These are phyloP conservation scores for Stenoptilia bipunctidactyla DNA, from an alignment of 2,888 invertebrate genomes.

Conservation along the genomic window DNA sequence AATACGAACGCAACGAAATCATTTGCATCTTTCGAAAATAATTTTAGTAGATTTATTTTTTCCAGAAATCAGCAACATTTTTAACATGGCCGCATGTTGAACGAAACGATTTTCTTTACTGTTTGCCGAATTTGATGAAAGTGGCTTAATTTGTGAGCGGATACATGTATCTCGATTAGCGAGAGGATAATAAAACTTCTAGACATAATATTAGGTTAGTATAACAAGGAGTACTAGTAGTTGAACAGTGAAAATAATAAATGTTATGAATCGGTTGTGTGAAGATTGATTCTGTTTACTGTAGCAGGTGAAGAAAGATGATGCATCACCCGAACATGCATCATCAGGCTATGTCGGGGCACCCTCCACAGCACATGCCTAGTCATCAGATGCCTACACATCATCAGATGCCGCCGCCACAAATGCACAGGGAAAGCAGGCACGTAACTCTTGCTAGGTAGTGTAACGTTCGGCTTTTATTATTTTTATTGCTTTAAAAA, in stretches of 20 bases:
- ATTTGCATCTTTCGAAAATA: too few relatives aligned
- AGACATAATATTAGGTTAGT: slow-evolving; percentile 21
- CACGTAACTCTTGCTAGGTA: slow-evolving; percentile 66
- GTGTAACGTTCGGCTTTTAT: slow-evolving; percentile 44
- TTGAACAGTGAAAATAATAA: slow-evolving; percentile 18
- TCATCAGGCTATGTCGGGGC: slow-evolving; percentile 67
- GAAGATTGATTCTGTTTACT: slow-evolving; percentile 44
- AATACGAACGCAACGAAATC: too few relatives aligned
- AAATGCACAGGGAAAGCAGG: slow-evolving; percentile 75
- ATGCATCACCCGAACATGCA: slow-evolving; percentile 72
- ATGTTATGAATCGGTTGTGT: slow-evolving; percentile 23
- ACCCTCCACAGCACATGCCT: slow-evolving; percentile 60
- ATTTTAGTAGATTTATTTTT: slow-evolving; percentile 1
- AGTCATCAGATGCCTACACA: slow-evolving; percentile 64
- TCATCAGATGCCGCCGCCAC: slow-evolving; percentile 76
- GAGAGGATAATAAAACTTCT: slow-evolving; percentile 29
- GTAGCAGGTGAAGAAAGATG: slow-evolving; percentile 48
- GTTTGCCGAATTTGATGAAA: slow-evolving; percentile 75
- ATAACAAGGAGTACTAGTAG: not conserved
- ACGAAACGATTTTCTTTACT: slow-evolving; percentile 83
- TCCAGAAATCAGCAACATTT: slow-evolving; percentile 35
- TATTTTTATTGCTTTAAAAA: slow-evolving; percentile 31
- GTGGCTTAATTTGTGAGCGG: slow-evolving; percentile 47
- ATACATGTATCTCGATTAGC: slow-evolving; percentile 48
- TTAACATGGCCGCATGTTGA: slow-evolving; percentile 91